Evolutionary conservation across 2,113 vertebrate species (phyloP).

Genomic region (Mystacornis crossleyi): DNA sequence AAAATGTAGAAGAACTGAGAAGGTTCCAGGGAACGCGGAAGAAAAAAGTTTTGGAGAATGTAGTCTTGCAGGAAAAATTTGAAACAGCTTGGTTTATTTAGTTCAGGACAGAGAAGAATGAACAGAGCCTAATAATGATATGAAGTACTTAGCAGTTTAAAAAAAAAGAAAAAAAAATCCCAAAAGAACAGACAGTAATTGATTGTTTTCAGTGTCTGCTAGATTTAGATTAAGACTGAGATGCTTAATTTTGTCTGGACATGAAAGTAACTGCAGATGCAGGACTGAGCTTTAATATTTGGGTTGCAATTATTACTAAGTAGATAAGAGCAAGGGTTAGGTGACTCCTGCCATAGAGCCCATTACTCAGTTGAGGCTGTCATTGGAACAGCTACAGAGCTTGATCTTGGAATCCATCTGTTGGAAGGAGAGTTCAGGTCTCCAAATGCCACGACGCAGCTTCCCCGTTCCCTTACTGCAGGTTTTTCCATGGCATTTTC

Average conservation of each 20-base stretch:
- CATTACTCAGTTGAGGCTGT: neutral
- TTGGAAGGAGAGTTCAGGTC: neutral
- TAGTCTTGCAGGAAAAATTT: neutral
- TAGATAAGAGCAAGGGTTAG: conserved; percentile 41
- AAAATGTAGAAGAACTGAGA: neutral
- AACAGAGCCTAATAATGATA: neutral
- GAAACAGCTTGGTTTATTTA: neutral
- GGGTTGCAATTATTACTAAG: conserved; percentile 26
- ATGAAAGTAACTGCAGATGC: conserved; percentile 28
- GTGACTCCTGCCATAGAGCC: neutral
- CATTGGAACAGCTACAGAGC: neutral
- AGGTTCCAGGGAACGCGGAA: neutral
- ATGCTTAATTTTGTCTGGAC: conserved; percentile 28
- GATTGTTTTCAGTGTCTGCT: neutral
- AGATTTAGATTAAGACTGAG: conserved; percentile 34
- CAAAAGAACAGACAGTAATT: neutral
- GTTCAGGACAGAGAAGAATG: neutral
- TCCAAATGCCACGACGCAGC: fast-evolving
- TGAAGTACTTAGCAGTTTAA: neutral
- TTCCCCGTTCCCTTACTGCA: neutral
- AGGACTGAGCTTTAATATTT: conserved; percentile 36
- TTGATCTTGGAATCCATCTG: neutral
- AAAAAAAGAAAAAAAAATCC: neutral
- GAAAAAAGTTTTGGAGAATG: neutral
- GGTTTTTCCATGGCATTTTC: neutral